Base-by-base conservation (phyloP, 2,888 invertebrate genomes). In the Euplagia quadripunctaria region DNA sequence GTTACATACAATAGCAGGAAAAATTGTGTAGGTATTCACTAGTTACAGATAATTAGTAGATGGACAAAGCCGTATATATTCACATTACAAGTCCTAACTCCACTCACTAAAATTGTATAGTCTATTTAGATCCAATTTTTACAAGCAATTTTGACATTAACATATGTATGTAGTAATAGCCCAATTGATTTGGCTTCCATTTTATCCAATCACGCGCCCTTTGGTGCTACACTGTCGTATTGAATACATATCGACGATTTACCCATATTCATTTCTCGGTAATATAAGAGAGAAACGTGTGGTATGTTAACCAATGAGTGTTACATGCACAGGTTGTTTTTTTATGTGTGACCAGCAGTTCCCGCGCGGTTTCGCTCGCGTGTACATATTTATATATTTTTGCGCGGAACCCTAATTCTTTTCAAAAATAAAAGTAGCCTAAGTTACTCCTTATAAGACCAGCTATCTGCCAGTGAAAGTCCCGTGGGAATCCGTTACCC, bases 221-320 rank as follows among this genome's bases (percentile, higher is more conserved):
- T 51, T 58, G 68, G 71, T 41, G 64, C 46, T 70, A 43, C 12
- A 68, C 65, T 68, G 55, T 70, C 49, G 51, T 51, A 64, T 69
- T 77, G 74, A 78, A 79, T 78, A 76, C 73, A 77, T 72, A 83
- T 78, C 73, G 76, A 46, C 51, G 17, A 72, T 82, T 74, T 82
- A 77, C 76, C 76, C 71, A 75, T 73, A 80, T 76, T 74, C 6
- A 73, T 77, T 80, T 70, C 74, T 73, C 58, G 51, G 72, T 80
- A 76, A 68, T 42, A 72, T 61, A 64, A n/a, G 66, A 68, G 55
- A 78, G 71, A 71, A 72, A 71, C 72, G 72, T 16, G n/a, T 63
- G 64, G 78, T 75, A 79, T 82, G 70, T 67, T 73, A 81, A 76
- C 11, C 61, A 68, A 17, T 73, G 66, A 58, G 68, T 49, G 71